Evolutionary conservation across 2,797 vertebrate genomes (phyloP).

Genomic region (Mus minutoides): DNA sequence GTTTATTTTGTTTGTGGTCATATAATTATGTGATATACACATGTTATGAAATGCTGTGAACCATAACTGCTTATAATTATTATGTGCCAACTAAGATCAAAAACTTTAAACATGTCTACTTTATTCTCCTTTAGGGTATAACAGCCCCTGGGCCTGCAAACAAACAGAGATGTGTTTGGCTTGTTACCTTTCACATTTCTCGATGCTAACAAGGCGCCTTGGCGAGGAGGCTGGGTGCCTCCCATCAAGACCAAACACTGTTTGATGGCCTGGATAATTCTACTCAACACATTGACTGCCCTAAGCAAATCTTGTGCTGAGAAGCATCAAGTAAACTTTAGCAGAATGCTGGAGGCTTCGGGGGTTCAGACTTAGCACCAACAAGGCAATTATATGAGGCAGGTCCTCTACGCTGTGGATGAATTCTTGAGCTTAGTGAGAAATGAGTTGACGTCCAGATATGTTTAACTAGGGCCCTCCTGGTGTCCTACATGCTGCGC

Average conservation of each 20-base stretch:
- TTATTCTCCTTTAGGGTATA: not conserved
- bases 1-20: not conserved
- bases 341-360: too few species aligned
- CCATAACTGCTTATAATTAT: not conserved
- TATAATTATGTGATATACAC: not conserved
- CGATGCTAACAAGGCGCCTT: not conserved
- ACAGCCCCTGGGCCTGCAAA: not conserved
- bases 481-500: not conserved
- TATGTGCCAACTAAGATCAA: not conserved
- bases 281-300: not conserved
- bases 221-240: not conserved
- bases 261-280: not conserved
- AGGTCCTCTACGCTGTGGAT: too few species aligned
- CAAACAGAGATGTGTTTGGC: not conserved
- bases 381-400: too few species aligned
- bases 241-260: too few species aligned
- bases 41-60: not conserved
- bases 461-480: too few species aligned
- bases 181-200: constrained; percentile 8
- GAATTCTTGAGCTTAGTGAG: not conserved
- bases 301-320: not conserved
- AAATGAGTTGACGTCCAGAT: not conserved
- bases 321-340: not conserved
- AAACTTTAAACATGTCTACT: not conserved
- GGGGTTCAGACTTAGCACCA: not conserved